Conservation (phyloP, 2,797 vertebrate species). For the Paratrypauchen microcephalus region DNA sequence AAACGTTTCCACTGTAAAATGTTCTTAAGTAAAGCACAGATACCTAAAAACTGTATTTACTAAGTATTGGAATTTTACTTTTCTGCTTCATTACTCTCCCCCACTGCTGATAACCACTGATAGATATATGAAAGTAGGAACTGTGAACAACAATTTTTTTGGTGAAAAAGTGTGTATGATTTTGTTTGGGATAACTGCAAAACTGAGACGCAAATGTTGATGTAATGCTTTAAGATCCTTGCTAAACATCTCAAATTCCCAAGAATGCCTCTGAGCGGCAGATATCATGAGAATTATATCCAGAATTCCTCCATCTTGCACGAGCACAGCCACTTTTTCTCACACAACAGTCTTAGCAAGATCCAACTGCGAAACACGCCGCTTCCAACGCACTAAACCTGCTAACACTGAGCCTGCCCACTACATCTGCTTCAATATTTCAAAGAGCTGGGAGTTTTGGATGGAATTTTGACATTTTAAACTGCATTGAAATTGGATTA, state of each 20-base stretch:
- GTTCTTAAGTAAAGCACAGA: too few relatives aligned
- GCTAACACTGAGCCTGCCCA: constrained; percentile 14
- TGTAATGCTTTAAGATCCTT: constrained; percentile 10
- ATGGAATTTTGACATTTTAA: constrained; percentile 40
- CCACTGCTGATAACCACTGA: too few relatives aligned
- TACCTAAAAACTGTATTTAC: too few relatives aligned
- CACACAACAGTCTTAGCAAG: constrained; percentile 2
- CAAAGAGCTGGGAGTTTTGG: constrained; percentile 7
- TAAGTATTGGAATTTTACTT: too few relatives aligned
- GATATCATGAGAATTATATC: constrained; percentile 10
- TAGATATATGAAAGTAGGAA: too few relatives aligned
- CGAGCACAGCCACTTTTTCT: constrained; percentile 19
- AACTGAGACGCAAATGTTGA: background rate
- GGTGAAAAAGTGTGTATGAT: background rate
- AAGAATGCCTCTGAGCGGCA: constrained; percentile 12
- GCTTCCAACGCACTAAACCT: constrained; percentile 18
- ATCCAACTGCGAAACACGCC: constrained; percentile 17
- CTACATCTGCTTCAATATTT: constrained; percentile 21
- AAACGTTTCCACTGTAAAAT: too few relatives aligned
- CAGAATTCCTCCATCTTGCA: background rate
- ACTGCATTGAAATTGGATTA: constrained; percentile 50
- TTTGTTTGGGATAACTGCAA: background rate
- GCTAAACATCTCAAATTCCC: constrained; percentile 20
- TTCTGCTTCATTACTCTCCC: too few relatives aligned
- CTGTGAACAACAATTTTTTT: too few relatives aligned